Conservation (phyloP, 2,797 vertebrate genomes). For the Sebastes paucispinis region DNA sequence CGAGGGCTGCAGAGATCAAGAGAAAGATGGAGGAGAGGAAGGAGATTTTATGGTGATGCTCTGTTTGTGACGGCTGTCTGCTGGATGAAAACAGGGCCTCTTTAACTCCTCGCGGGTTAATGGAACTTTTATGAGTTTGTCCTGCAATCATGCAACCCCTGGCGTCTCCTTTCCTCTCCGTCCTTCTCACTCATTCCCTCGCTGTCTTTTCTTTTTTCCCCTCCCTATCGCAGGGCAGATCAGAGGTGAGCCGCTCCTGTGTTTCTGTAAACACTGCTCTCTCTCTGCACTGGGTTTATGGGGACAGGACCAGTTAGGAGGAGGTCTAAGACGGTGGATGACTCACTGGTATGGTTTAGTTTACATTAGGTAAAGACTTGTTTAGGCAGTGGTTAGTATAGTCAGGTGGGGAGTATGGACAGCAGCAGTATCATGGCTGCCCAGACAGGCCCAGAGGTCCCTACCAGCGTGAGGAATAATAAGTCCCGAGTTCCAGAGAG, state of each 20-base stretch:
- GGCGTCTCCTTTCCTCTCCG: slow-evolving; percentile 76
- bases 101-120: slow-evolving; percentile 96
- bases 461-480: slow-evolving; percentile 35
- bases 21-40: slow-evolving; percentile 57
- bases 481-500: slow-evolving; percentile 25
- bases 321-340: slow-evolving; percentile 71
- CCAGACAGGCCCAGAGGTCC: neutral
- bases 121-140: slow-evolving; percentile 93
- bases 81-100: slow-evolving; percentile 95
- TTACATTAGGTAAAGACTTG: slow-evolving; percentile 76
- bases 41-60: slow-evolving; percentile 96
- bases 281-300: slow-evolving; percentile 73
- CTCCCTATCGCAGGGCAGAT: slow-evolving; percentile 68
- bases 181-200: slow-evolving; percentile 42
- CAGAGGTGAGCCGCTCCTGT: slow-evolving; percentile 80
- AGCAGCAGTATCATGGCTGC: slow-evolving; percentile 18
- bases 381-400: slow-evolving; percentile 69
- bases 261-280: slow-evolving; percentile 71
- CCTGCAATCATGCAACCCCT: slow-evolving; percentile 93
- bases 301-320: slow-evolving; percentile 66
- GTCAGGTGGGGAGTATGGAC: slow-evolving; percentile 40
- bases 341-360: slow-evolving; percentile 64
- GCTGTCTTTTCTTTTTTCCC: slow-evolving; percentile 11
- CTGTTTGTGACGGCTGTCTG: slow-evolving; percentile 99
- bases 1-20: slow-evolving; percentile 56